Conservation (phyloP, 2,888 invertebrate species). For the Villa cingulata region DNA sequence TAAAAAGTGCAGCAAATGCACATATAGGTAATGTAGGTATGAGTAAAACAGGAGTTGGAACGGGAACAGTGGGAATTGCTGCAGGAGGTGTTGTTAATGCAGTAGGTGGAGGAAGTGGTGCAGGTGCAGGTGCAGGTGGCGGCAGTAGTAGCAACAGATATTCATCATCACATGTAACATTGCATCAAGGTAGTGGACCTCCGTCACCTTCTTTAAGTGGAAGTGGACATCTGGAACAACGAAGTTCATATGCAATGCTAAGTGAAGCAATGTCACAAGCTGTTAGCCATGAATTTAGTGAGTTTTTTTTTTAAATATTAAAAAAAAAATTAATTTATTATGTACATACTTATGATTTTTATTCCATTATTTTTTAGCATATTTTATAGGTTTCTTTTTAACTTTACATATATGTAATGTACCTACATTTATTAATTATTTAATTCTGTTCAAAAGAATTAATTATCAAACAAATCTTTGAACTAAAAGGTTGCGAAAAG, state of each 20-base stretch:
- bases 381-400: no score
- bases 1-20: constrained; percentile 12
- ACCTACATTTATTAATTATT: no score
- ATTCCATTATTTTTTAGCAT: no score
- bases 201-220: constrained; percentile 14
- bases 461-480: no score
- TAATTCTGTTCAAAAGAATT: no score
- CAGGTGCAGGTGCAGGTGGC: constrained; percentile 11
- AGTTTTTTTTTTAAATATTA: constrained; percentile 21
- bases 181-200: constrained; percentile 13
- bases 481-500: no score
- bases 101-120: constrained; percentile 6
- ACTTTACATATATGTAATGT: no score
- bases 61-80: no score
- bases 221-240: constrained; percentile 21
- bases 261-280: constrained; percentile 45
- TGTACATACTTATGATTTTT: no score
- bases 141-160: constrained; percentile 12
- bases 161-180: constrained; percentile 15
- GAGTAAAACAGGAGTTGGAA: background rate
- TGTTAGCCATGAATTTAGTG: constrained; percentile 44
- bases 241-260: constrained; percentile 38
- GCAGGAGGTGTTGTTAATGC: background rate
- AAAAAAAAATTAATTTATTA: background rate
- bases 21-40: background rate